phyloP scores from a whole-genome alignment of 2,797 vertebrate genomes.

The Thripadectes ignobilis region DNA sequence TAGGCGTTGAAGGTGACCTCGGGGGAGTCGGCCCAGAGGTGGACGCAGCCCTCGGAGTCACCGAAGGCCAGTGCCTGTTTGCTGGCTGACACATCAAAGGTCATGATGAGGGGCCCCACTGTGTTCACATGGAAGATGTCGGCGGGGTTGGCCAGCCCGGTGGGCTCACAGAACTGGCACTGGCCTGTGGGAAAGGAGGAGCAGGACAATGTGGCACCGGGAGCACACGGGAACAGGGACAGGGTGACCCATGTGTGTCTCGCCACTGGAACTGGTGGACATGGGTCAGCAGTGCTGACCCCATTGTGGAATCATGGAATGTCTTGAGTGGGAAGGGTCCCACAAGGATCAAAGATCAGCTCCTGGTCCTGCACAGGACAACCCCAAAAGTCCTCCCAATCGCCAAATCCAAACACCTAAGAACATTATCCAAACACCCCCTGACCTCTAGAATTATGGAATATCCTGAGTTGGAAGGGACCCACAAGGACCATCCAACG shows the following conservation, averaged over 20 bases:
- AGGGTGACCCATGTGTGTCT: background rate
- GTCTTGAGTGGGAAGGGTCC: background rate
- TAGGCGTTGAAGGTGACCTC: slow-evolving; percentile 93
- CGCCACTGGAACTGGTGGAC: accelerated
- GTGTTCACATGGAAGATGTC: slow-evolving; percentile 97
- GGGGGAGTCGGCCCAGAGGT: slow-evolving; percentile 93
- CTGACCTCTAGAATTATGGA: background rate
- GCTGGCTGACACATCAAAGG: slow-evolving; percentile 94
- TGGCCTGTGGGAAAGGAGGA: slow-evolving; percentile 79
- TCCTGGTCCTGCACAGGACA: background rate
- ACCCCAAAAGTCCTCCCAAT: background rate
- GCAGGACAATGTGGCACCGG: accelerated
- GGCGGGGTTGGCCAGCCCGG: slow-evolving; percentile 90
- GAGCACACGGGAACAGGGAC: accelerated
- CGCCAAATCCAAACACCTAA: background rate
- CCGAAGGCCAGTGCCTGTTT: slow-evolving; percentile 95
- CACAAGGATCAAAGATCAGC: background rate
- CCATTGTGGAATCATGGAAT: accelerated
- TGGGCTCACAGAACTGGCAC: slow-evolving; percentile 98
- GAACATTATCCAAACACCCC: background rate
- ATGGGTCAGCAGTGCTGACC: accelerated
- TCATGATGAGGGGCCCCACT: slow-evolving; percentile 94
- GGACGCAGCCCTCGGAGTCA: slow-evolving; percentile 93
- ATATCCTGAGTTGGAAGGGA: background rate
- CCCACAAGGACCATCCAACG: background rate